A percentile compares a stretch with the other conserved stretches of the same genome.
Evolutionary conservation across 35 echinoderm and acorn worm genomes (phyloP).

Genomic region (Antedon bifida): DNA sequence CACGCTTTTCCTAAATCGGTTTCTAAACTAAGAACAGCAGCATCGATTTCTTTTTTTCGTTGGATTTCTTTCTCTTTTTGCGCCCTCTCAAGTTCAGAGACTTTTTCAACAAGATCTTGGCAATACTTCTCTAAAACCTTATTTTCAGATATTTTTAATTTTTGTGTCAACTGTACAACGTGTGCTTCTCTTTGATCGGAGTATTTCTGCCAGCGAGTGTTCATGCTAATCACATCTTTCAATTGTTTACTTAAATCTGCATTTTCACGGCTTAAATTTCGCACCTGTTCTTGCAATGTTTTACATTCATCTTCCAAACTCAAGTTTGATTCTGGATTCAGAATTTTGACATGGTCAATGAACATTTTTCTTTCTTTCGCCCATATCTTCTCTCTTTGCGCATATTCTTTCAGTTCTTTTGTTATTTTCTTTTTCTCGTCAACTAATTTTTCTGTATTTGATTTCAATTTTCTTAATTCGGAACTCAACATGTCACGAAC

Average conservation of each 20-base stretch:
- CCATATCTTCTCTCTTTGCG: background rate
- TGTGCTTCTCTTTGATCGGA: background rate
- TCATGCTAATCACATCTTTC: background rate
- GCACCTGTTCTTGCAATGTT: background rate
- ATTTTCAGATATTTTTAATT: background rate
- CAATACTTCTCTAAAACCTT: background rate
- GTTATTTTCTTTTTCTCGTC: background rate
- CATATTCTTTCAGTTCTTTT: background rate
- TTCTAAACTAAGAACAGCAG: background rate
- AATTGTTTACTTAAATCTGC: background rate
- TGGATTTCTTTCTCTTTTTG: background rate
- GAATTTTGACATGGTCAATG: background rate
- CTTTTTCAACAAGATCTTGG: background rate
- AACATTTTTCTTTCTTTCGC: background rate
- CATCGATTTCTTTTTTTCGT: background rate
- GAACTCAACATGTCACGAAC: background rate
- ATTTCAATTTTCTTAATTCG: background rate
- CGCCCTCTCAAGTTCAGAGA: background rate
- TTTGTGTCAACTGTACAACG: background rate
- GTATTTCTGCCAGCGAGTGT: background rate
- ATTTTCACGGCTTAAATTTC: background rate
- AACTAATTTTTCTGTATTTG: background rate
- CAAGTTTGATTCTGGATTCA: background rate
- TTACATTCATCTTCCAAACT: background rate
- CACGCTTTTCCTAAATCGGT: background rate